Percentiles rank a stretch among this genome's conserved stretches.
phyloP scores from a whole-genome alignment of 2,113 vertebrate genomes.

The Phrynosoma blainvillii region DNA sequence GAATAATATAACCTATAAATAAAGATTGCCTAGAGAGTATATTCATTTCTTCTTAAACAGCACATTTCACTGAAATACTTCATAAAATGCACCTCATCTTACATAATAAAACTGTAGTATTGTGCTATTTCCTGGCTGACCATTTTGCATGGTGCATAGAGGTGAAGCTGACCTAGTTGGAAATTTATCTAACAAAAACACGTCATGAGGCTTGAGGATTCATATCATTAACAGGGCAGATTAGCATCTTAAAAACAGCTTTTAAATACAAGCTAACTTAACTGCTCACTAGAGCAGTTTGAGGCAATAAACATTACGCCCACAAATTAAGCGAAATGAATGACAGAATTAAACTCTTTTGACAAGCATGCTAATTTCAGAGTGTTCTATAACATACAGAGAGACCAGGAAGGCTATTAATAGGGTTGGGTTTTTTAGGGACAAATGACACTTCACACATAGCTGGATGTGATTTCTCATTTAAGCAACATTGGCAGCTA shows the following conservation, averaged over 20 bases:
- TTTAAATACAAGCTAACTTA: slow-evolving; percentile 20
- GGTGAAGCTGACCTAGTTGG: not conserved
- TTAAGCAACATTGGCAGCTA: not conserved
- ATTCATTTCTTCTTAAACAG: slow-evolving; percentile 14
- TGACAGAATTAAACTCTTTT: slow-evolving; percentile 27
- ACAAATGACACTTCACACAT: no score
- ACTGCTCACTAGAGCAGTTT: slow-evolving; percentile 1
- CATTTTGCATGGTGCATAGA: not conserved
- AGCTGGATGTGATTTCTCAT: no score
- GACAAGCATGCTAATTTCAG: slow-evolving; percentile 35
- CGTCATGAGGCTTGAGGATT: slow-evolving; percentile 33
- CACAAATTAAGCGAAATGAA: slow-evolving; percentile 12
- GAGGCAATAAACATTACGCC: not conserved
- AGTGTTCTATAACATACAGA: not conserved
- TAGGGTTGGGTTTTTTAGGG: not conserved
- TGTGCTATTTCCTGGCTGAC: not conserved
- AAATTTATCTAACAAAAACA: slow-evolving; percentile 4
- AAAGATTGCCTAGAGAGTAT: not conserved
- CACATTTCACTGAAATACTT: not conserved
- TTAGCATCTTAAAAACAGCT: slow-evolving; percentile 55
- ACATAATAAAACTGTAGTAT: not conserved
- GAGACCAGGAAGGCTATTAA: not conserved
- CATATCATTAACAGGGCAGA: slow-evolving; percentile 51
- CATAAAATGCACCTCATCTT: not conserved
- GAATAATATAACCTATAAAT: not conserved